Percentiles rank a stretch among this genome's conserved stretches.
Evolutionary conservation across 2,888 invertebrate species (phyloP).

Genomic region (Apamea crenata): DNA sequence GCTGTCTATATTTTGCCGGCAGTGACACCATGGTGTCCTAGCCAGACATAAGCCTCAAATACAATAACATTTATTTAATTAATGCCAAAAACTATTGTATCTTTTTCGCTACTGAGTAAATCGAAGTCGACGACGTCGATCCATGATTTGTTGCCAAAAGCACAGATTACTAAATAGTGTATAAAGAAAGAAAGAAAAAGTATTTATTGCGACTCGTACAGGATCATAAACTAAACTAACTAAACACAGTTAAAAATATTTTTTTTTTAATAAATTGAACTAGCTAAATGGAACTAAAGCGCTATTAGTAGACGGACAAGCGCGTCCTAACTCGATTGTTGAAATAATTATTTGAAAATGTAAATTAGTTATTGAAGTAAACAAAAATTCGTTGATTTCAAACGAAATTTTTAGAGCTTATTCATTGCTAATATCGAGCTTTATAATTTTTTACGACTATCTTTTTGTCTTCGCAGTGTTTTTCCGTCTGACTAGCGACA

Average conservation of each 20-base stretch:
- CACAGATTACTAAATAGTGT: too few relatives aligned
- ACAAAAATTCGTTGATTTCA: background rate
- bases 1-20: background rate
- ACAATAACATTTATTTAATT: background rate
- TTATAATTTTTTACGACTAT: background rate
- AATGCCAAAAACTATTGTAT: background rate
- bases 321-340: slow-evolving; percentile 46
- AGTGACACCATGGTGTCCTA: background rate
- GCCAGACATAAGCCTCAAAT: background rate
- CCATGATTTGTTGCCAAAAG: background rate
- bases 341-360: slow-evolving; percentile 18
- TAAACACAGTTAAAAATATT: too few relatives aligned
- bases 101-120: background rate
- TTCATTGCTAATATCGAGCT: background rate
- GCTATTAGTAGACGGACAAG: slow-evolving; percentile 43
- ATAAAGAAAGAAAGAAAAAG: too few relatives aligned
- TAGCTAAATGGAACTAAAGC: slow-evolving; percentile 27
- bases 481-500: background rate
- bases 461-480: background rate
- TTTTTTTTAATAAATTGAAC: slow-evolving; percentile 4
- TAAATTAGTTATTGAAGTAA: too few relatives aligned
- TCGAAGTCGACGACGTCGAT: background rate
- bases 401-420: background rate
- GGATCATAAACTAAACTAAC: too few relatives aligned
- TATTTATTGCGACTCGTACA: too few relatives aligned